Base-by-base conservation (phyloP, 1,140 invertebrate species). In the Pentalonia nigronervosa region DNA sequence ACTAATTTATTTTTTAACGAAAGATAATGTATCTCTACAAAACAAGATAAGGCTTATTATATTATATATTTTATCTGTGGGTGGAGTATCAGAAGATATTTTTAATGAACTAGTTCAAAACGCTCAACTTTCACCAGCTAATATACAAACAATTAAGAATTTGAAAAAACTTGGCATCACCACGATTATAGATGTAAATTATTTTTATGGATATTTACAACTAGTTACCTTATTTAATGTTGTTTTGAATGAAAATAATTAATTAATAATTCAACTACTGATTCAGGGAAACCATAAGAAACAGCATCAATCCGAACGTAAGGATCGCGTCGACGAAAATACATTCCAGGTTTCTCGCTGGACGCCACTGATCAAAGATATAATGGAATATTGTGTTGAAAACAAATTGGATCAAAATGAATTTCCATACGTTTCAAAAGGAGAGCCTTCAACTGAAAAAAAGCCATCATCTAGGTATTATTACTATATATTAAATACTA, bases 11-110 rank as follows among this genome's bases (percentile, higher is more conserved):
- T 96, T 99, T n/a, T 96, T 99, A 76, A 76, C 0, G 4, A 99
- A 99, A 95, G 96, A 98, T 95, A 97, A 97, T 47, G 98, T 99
- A 23, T 96, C 97, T 67, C 98, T 97, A 94, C 97, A 98, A 94
- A 99, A 99, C 95, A 99, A 99, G 96, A 98, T 99, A 95, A 97
- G 99, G 34, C 99, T 99, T 89, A 99, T 99, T 94, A 97, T 99
- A 1, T 96, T 99, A n/a, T 99, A 99, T 95, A 98, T 99, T 93
- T 97, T 99, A 94, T 98, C 98, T 36, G 99, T 99, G 96, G 99
- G 99, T 95, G 99, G 99, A 90, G 99, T 99, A 94, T 97, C 98
- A 0, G 99, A 99, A 94, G 99, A 99, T 95, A 99, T 99, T 96
- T 96, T 99, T 53, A 98, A 98, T 94, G 99, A 99, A 95, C 96